Base-by-base conservation (phyloP, 2,888 invertebrate species). In the Lasioglossum marginatum region DNA sequence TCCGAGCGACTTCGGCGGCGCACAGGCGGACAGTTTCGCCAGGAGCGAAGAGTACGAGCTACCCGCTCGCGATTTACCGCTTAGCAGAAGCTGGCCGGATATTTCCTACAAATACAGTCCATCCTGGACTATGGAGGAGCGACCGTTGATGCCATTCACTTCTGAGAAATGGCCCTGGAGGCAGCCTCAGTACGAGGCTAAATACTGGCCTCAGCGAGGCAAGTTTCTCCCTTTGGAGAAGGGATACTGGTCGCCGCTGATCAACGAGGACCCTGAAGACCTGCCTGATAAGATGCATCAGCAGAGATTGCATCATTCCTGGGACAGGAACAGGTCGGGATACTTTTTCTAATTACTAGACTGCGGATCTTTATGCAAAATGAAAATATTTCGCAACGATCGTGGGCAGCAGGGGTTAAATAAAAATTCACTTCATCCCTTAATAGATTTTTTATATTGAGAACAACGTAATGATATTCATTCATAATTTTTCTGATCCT, bases 21-120 rank as follows among this genome's bases (percentile, higher is more conserved):
- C 66, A 5, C 81, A 77, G 31, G 37, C 83, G 5, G 81, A 85
- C 57, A 76, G 73, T 48, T 91, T 87, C 45, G 82, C 83, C 0
- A 80, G 74, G 1, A 81, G 85, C n/a, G 91, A 87, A 6, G 91
- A 90, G 27, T 92, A 91, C 82, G 70, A 88, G 16, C 90, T 91
- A 0, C 48, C 85, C 0, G 85, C 85, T 6, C 83, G 89, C 0
- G 91, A 93, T 2, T 93, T 88, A 81, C 88, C 89, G 6, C 81
- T 87, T 10, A 92, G 88, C 74, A 91, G 89, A 37, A 89, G 88
- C 48, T 92, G 93, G 92, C 92, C 90, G 8, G 91, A 90, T 63
- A 34, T 90, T 4, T 82, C 90, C 8, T 90, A 88, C 82, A 89
- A 90, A 34, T 91, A 91, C 76, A 76, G 76, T 12, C 82, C 88